phyloP scores from a whole-genome alignment of 2,113 vertebrate genomes.

The Dromiciops gliroides region DNA sequence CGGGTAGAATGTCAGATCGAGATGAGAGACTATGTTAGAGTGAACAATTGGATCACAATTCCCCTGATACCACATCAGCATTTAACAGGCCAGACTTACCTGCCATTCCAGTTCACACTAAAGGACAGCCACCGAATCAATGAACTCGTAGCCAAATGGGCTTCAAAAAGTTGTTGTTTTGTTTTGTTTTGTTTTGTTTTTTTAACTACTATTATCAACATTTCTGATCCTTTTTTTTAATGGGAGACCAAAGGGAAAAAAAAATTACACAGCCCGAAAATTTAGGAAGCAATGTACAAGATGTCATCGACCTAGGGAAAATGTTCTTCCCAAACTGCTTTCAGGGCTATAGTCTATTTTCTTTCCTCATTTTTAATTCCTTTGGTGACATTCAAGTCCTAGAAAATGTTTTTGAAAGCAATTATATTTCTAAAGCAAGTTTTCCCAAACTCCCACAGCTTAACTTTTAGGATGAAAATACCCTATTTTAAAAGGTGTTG shows the following conservation, averaged over 20 bases:
- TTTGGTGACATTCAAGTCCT: conserved; percentile 64
- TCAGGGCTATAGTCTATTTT: conserved; percentile 57
- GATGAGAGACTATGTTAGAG: conserved; percentile 77
- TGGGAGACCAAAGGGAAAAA: background rate
- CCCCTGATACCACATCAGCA: conserved; percentile 82
- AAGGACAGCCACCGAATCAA: conserved; percentile 78
- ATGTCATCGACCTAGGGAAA: conserved; percentile 32
- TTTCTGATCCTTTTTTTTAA: background rate
- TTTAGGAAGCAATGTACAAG: conserved; percentile 13
- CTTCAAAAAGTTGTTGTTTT: conserved; percentile 34
- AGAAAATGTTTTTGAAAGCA: conserved; percentile 70
- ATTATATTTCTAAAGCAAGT: conserved; percentile 66
- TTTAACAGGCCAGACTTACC: conserved; percentile 79
- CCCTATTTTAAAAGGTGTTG: conserved; percentile 76
- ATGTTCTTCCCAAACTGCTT: conserved; percentile 31
- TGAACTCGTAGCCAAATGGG: conserved; percentile 71
- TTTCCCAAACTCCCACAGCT: conserved; percentile 71
- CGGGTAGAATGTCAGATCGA: conserved; percentile 82
- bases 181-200: too few relatives aligned
- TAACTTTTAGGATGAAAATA: conserved; percentile 68
- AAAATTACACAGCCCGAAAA: background rate
- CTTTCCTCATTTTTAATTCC: conserved; percentile 66
- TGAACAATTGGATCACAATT: conserved; percentile 84
- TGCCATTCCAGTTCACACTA: conserved; percentile 68
- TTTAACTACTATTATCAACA: conserved; percentile 47